phyloP scores from a whole-genome alignment of 2,797 vertebrate genomes.

The Hydrophis major region DNA sequence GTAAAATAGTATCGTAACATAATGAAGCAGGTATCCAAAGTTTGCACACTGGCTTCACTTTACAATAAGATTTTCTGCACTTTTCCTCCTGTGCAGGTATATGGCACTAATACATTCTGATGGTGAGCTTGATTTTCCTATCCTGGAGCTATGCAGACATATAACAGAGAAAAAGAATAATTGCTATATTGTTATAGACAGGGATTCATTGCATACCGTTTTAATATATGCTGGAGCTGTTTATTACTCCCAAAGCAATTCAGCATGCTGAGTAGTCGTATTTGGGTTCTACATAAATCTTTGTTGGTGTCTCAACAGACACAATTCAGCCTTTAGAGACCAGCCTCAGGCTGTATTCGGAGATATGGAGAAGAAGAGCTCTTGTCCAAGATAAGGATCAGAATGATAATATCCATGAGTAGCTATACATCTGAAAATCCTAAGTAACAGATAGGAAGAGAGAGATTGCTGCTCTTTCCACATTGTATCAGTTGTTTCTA shows the following conservation, averaged over 20 bases:
- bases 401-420: not conserved
- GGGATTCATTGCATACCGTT: slow-evolving; percentile 13
- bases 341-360: not conserved
- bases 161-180: not conserved
- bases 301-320: not conserved
- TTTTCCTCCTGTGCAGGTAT: not conserved
- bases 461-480: not conserved
- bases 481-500: not conserved
- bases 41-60: not conserved
- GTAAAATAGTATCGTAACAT: not conserved
- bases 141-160: not conserved
- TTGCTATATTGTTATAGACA: slow-evolving; percentile 1
- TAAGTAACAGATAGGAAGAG: not conserved
- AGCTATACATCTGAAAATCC: not conserved
- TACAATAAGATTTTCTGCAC: not conserved
- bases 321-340: not conserved
- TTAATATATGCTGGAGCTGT: not conserved
- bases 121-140: not conserved
- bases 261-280: not conserved
- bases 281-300: slow-evolving; percentile 8
- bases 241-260: slow-evolving; percentile 17
- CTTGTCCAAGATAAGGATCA: not conserved
- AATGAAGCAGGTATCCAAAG: too few relatives aligned
- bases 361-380: not conserved
- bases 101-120: not conserved